A percentile compares a stretch with the other conserved stretches of the same genome.
These are phyloP conservation scores for Steinernema carpocapsae DNA, from an alignment of 2,888 invertebrate species.

Conservation along the genomic window DNA sequence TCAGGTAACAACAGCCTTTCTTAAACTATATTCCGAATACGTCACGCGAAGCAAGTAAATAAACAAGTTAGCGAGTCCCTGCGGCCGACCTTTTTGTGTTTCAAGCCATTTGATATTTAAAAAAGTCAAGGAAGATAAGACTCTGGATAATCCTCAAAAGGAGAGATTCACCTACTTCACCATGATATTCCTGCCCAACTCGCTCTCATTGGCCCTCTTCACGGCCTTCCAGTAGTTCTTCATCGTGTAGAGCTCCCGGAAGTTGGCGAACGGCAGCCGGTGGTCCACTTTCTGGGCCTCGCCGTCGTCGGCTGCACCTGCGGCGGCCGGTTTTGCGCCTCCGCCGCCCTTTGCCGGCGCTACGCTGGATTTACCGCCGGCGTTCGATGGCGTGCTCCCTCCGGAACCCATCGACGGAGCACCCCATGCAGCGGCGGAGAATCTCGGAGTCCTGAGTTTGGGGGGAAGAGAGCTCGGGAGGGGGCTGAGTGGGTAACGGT, in stretches of 20 bases:
- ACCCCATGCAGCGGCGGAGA: conserved; percentile 4
- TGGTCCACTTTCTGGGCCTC: conserved; percentile 51
- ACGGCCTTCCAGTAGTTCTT: conserved; percentile 69
- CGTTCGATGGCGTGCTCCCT: not conserved
- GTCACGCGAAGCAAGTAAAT: too few relatives aligned
- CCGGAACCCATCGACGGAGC: conserved; percentile 2
- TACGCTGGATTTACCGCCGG: not conserved
- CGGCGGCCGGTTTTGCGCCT: conserved; percentile 26
- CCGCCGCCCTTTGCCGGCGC: conserved; percentile 41
- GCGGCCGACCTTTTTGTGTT: too few relatives aligned
- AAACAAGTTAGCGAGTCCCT: too few relatives aligned
- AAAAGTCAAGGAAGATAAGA: too few relatives aligned
- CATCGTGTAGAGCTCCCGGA: conserved; percentile 67
- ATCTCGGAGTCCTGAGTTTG: too few relatives aligned
- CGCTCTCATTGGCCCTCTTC: conserved; percentile 56
- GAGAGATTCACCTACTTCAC: conserved; percentile 60
- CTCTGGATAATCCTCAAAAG: too few relatives aligned
- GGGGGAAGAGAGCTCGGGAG: conserved; percentile 6
- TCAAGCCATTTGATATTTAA: too few relatives aligned
- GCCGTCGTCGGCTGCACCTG: conserved; percentile 40
- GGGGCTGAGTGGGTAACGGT: conserved; percentile 1
- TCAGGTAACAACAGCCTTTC: too few relatives aligned
- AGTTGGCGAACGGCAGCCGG: conserved; percentile 64
- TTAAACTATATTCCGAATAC: too few relatives aligned
- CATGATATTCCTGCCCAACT: conserved; percentile 61